Evolutionary conservation across 1,140 invertebrate species (phyloP), one percentile per base, ranked within the genome.

Genomic region (Bradysia coprophila): DNA sequence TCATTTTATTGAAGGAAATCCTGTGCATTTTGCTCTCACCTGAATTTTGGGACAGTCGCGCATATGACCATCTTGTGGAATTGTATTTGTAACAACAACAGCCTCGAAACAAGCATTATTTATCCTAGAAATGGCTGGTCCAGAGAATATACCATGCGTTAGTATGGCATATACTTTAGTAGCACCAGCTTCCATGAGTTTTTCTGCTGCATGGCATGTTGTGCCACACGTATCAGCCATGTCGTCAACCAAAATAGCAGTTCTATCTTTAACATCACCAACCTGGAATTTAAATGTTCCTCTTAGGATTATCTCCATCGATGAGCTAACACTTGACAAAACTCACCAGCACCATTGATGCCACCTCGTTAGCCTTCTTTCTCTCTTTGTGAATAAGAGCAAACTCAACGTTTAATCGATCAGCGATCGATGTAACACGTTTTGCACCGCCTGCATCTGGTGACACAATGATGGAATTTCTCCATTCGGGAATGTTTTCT

Each of bases 201-300:
- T 96, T 64, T 96, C 87, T 32, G 92, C 93, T 32, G 93, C 94
- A 65, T 96, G 89, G 46, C 91, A 93, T 49, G 98, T 93, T 15
- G 94, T 98, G 15, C 94, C 95, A 66, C 93, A 98, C 18, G 94
- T 98, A 57, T 98, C 95, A 3, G 94, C 94, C 87, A 98, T 95
- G 61, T 98, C 95, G 55, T 99, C 95, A 3, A 99, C 92, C 46
- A 98, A 69, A 49, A 99, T 98, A 33, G 94, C 93, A 37, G 92
- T 81, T 55, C 87, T 75, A 52, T 95, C 87, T 57, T 83, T 93
- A 0, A 98, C 94, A 64, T 97, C 91, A 43, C 95, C 95, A 1
- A 98, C 93, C 33, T 36, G 5, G 15, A 9, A 36, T 36, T 36
- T 16, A 15, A 36, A 11, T 36, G 18, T 36, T 9, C 9, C 4